These are phyloP conservation scores for Nomada lathburiana DNA, from an alignment of 2,888 invertebrate genomes.

Conservation along the genomic window DNA sequence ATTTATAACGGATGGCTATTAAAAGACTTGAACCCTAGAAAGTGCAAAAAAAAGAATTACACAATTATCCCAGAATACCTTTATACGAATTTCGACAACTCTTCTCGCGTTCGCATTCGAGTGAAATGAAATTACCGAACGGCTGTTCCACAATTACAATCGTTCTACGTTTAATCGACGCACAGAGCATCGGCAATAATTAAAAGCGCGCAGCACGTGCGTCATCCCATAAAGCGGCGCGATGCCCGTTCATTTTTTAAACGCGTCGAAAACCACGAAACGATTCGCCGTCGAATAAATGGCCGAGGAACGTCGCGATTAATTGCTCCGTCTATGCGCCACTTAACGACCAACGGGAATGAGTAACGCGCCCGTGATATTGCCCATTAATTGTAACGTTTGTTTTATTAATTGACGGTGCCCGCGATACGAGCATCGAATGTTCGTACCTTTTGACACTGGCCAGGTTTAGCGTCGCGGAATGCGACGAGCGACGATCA, in stretches of 20 bases:
- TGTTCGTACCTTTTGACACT: slow-evolving; percentile 30
- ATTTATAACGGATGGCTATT: not conserved
- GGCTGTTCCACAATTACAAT: not conserved
- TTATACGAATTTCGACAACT: not conserved
- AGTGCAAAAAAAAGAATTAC: slow-evolving; percentile 5
- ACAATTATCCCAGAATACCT: not conserved
- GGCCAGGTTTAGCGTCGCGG: slow-evolving; percentile 58
- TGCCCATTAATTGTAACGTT: slow-evolving; percentile 69
- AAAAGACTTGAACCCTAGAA: not conserved
- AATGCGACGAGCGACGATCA: slow-evolving; percentile 57
- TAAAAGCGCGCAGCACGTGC: not conserved
- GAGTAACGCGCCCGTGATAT: slow-evolving; percentile 61
- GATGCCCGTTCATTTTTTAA: not conserved
- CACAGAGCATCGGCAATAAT: not conserved
- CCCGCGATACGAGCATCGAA: slow-evolving; percentile 10
- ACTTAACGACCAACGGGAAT: slow-evolving; percentile 58
- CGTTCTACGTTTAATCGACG: slow-evolving; percentile 1
- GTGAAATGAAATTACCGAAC: not conserved
- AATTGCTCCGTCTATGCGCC: slow-evolving; percentile 54
- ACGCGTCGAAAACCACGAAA: not conserved
- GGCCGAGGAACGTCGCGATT: slow-evolving; percentile 50
- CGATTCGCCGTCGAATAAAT: slow-evolving; percentile 9
- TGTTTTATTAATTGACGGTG: slow-evolving; percentile 68
- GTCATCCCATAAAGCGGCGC: not conserved
- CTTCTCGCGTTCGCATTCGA: not conserved